Base-by-base conservation (phyloP, 2,797 vertebrate genomes). In the Cryptoprocta ferox region DNA sequence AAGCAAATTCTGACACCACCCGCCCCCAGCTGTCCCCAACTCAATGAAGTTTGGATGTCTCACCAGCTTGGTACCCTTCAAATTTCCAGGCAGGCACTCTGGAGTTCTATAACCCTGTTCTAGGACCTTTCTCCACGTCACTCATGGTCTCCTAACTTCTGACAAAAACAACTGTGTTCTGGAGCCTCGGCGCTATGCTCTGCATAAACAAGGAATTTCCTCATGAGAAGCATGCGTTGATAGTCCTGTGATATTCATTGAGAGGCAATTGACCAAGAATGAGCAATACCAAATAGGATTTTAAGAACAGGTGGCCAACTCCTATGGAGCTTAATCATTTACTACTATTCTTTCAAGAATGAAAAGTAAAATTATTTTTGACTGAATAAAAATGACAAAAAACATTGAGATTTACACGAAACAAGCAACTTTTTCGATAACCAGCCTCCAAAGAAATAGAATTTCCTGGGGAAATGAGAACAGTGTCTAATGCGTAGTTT, bases 351-450 rank as follows among this genome's bases (percentile, higher is more conserved):
- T 97, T 95, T 85, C 68, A 96, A 86, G 92, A 86, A 91, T 50
- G 68, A 56, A 89, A 94, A 97, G 26, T 91, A 75, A 95, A 89
- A 85, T 73, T 89, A 90, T 85, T 95, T 96, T 92, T 91, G 61
- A 96, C 79, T 78, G 65, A 79, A 96, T 73, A 84, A 95, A 97
- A 95, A 71, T 53, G 35, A 87, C n/a, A 53, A 88, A 70, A 83
- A 89, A 73, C 35, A 53, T 19, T 76, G 92, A 79, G 76, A 91
- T 91, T 73, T 89, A 96, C 28, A 35, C 2, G 65, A 89, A 93
- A 92, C 32, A 83, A 93, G 48, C 35, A 66, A 66, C 53, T 79
- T 93, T 95, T 84, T 39, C 66, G 61, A 19, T 95, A 68, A 89
- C 45, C 84, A 71, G 73, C 66, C 53, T 97, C 81, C 73, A 91